Conservation (phyloP, 2,888 invertebrate genomes). For the Conops quadrifasciatus region DNA sequence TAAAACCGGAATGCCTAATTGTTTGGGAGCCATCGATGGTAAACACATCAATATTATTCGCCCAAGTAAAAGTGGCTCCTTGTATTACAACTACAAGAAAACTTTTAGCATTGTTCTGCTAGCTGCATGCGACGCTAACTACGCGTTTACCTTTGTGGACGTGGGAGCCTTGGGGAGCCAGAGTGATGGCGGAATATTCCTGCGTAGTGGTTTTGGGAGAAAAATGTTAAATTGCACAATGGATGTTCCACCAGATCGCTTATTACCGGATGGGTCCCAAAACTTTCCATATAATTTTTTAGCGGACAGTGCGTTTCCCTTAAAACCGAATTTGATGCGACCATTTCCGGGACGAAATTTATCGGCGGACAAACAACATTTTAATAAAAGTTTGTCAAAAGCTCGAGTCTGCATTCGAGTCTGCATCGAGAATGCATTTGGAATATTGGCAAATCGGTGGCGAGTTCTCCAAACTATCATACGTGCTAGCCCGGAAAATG, state of each 20-base stretch:
- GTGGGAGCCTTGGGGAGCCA: slow-evolving; percentile 25
- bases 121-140: slow-evolving; percentile 15
- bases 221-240: slow-evolving; percentile 30
- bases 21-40: slow-evolving; percentile 1
- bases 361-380: slow-evolving; percentile 3
- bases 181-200: slow-evolving; percentile 35
- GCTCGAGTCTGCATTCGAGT: slow-evolving; percentile 9
- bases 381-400: slow-evolving; percentile 13
- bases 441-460: slow-evolving; percentile 28
- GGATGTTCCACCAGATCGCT: neutral
- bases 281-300: slow-evolving; percentile 29
- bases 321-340: slow-evolving; percentile 25
- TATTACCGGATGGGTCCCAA: slow-evolving; percentile 18
- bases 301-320: slow-evolving; percentile 32
- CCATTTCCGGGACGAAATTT: slow-evolving; percentile 17
- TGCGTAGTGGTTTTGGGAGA: slow-evolving; percentile 31
- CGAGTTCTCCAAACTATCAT: slow-evolving; percentile 13
- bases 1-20: slow-evolving; percentile 1
- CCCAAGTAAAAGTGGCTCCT: neutral
- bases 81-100: neutral
- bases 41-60: neutral
- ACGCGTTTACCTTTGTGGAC: slow-evolving; percentile 27
- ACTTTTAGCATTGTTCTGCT: neutral
- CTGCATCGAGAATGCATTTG: slow-evolving; percentile 18
- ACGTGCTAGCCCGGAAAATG: neutral